These are phyloP conservation scores for Cephus nigrinus DNA, from an alignment of 2,888 invertebrate genomes.

Conservation along the genomic window DNA sequence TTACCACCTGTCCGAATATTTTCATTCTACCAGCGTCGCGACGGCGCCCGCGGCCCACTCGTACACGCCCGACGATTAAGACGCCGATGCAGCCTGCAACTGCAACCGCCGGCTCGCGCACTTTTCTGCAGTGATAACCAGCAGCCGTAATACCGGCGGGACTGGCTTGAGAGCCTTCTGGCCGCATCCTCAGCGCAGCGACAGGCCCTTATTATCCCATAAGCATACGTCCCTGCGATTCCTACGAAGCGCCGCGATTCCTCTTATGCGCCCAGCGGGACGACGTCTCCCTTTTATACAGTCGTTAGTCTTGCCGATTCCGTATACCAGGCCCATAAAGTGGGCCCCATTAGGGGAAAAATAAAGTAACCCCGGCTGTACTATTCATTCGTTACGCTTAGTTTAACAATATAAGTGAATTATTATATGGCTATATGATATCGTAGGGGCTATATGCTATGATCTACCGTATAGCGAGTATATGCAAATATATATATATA, in stretches of 20 bases:
- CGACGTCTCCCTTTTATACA: not conserved
- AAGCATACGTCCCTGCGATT: conserved; percentile 5
- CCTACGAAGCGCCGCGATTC: not conserved
- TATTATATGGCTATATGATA: not conserved
- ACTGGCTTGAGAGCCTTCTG: not conserved
- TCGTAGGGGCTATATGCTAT: not conserved
- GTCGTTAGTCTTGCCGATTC: not conserved
- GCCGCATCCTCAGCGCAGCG: conserved; percentile 41
- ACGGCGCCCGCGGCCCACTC: not conserved
- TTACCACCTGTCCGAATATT: not conserved
- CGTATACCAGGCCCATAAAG: not conserved
- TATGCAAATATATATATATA: too few relatives aligned
- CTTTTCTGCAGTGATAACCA: conserved; percentile 56
- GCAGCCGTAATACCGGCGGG: conserved; percentile 47
- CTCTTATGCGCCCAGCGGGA: not conserved
- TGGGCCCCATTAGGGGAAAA: not conserved
- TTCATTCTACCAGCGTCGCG: not conserved
- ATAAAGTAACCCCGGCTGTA: not conserved
- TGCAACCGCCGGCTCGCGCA: not conserved
- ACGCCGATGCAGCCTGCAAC: not conserved
- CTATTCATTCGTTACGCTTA: not conserved
- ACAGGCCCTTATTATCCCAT: conserved; percentile 42
- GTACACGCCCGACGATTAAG: not conserved
- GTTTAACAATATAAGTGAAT: not conserved
- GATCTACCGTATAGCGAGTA: not conserved